Evolutionary conservation across 2,888 invertebrate genomes (phyloP), one percentile per base, ranked within the genome.

Genomic region (Drosophila neotestacea): DNA sequence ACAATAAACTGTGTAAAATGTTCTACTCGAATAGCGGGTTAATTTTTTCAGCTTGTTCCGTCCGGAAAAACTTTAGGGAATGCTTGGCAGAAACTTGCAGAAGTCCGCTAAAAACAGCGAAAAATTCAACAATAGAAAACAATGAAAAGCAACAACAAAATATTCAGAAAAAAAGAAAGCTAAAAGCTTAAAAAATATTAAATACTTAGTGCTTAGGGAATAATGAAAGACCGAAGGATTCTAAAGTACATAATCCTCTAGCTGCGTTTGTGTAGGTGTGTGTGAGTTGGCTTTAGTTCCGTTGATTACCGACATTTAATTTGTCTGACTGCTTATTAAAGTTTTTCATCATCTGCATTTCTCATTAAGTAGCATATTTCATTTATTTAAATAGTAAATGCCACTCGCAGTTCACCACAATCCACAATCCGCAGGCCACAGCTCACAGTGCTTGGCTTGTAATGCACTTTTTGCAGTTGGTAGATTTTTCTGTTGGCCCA

Each of bases 41-140:
- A 34, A 36, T 48, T 59, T 72, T 46, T 51, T 47, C 27, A 41
- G 54, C 36, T 51, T 32, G 54, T 36, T 55, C n/a, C 16, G 34
- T 13, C 58, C 38, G 42, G 66, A 48, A 46, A 72, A 62, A 54
- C 44, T 42, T 42, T 41, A n/a, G 44, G 38, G 44, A 62, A 65
- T 52, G 72, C 27, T 28, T 22, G 54, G 36, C 51, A 13, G 36
- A 34, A 42, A 47, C 60, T 52, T 44, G 48, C 22, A 11, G 46
- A 77, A 77, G 77, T 77, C 66, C 60, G 48, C 77, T 62, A 34
- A 54, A 65, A 65, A 27, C 28, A 63, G 38, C 59, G 42, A 59
- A 16, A 16, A 16, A 55, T 39, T 41, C 32, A 46, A 47, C 46
- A 50, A 39, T 39, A 22, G 59, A 1, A 60, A 47, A 6, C 16